Conservation (phyloP, 1,140 invertebrate genomes). For the Halesus radiatus region DNA sequence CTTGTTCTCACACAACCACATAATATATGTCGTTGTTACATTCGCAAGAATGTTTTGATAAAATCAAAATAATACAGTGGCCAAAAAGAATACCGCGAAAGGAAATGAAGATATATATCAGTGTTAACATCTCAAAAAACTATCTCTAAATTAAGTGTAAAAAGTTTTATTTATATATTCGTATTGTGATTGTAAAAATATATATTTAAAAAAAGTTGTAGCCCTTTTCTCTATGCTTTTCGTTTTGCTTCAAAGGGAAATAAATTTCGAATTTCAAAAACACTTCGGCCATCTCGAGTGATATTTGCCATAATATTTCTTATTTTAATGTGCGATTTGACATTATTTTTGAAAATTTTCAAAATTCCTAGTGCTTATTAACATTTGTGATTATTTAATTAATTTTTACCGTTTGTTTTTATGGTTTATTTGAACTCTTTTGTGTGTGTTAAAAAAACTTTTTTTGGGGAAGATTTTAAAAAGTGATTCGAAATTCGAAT, state of each 20-base stretch:
- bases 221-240: slow-evolving; percentile 1
- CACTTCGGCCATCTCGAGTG: slow-evolving; percentile 2
- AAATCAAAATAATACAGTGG: background rate
- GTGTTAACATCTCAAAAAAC: background rate
- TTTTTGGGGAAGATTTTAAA: background rate
- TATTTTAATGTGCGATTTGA: background rate
- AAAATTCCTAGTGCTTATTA: background rate
- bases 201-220: background rate
- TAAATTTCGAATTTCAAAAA: slow-evolving; percentile 7
- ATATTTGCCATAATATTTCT: background rate
- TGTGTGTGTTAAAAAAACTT: background rate
- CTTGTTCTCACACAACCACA: no score
- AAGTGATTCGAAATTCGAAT: slow-evolving; percentile 29
- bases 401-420: background rate
- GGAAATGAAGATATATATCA: background rate
- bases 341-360: no score
- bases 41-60: no score
- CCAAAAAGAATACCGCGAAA: background rate
- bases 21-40: no score
- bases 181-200: slow-evolving; percentile 9
- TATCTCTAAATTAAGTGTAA: slow-evolving; percentile 17
- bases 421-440: background rate
- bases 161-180: slow-evolving; percentile 8
- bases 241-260: slow-evolving; percentile 13
- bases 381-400: slow-evolving; percentile 12